A percentile compares a stretch with the other conserved stretches of the same genome.
Conservation (phyloP, 2,888 invertebrate species). For the Autographa gamma region DNA sequence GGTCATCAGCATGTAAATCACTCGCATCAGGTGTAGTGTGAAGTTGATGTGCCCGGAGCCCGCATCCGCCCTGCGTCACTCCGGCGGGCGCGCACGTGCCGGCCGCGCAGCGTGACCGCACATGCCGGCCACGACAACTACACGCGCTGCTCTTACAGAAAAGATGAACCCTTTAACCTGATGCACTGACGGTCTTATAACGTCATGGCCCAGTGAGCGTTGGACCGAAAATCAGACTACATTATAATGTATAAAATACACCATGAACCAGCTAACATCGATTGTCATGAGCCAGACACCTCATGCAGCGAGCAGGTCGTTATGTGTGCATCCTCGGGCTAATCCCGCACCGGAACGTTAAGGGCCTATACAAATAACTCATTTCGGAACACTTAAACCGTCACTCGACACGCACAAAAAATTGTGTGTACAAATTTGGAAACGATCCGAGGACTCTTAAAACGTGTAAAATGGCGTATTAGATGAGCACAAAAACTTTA, state of each 20-base stretch:
- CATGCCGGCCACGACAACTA: not conserved
- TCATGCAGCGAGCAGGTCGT: slow-evolving; percentile 22
- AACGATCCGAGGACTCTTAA: slow-evolving; percentile 76
- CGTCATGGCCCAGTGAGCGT: not conserved
- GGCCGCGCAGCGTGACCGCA: slow-evolving; percentile 23
- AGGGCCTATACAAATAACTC: slow-evolving; percentile 84
- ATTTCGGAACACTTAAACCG: slow-evolving; percentile 82
- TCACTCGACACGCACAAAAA: slow-evolving; percentile 81
- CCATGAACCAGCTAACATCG: not conserved
- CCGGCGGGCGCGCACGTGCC: slow-evolving; percentile 24
- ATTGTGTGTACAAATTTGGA: slow-evolving; percentile 78
- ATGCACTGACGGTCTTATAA: not conserved
- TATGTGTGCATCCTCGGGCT: slow-evolving; percentile 69
- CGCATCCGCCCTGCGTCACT: slow-evolving; percentile 8
- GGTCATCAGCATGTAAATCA: too few relatives aligned
- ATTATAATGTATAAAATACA: not conserved
- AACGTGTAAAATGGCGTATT: slow-evolving; percentile 81
- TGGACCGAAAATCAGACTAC: too few relatives aligned
- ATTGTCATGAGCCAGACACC: not conserved
- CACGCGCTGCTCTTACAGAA: not conserved
- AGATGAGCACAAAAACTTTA: slow-evolving; percentile 58
- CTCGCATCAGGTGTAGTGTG: too few relatives aligned
- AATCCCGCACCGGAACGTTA: slow-evolving; percentile 68
- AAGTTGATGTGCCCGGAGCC: not conserved
- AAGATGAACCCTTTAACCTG: not conserved